Evolutionary conservation across 2,113 vertebrate species (phyloP).

Genomic region (Ursus arctos): DNA sequence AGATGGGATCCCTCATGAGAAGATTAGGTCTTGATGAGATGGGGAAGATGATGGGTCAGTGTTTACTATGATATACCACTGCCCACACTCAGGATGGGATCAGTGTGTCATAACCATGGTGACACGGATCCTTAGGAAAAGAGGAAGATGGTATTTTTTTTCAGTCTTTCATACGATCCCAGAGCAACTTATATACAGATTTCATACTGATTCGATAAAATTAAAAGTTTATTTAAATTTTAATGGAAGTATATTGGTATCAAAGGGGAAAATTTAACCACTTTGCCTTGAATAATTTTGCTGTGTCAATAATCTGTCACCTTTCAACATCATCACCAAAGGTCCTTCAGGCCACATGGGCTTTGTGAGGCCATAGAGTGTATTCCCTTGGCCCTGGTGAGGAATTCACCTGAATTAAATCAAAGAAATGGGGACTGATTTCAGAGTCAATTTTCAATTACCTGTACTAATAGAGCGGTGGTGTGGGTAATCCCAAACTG

Average conservation of each 20-base stretch:
- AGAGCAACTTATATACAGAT: constrained; percentile 41
- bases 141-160: neutral
- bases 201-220: constrained; percentile 63
- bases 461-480: constrained; percentile 75
- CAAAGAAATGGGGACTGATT: constrained; percentile 79
- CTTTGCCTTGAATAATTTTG: constrained; percentile 63
- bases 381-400: neutral
- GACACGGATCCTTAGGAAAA: constrained; percentile 9
- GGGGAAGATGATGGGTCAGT: neutral
- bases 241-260: constrained; percentile 68
- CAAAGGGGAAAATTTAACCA: constrained; percentile 62
- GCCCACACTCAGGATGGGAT: neutral
- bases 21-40: neutral
- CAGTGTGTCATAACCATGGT: neutral
- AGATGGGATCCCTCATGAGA: neutral
- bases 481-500: constrained; percentile 75
- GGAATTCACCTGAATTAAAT: constrained; percentile 71
- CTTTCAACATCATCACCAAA: constrained; percentile 68
- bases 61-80: neutral
- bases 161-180: constrained; percentile 2
- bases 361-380: neutral
- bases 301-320: constrained; percentile 51
- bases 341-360: constrained; percentile 36
- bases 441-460: constrained; percentile 83
- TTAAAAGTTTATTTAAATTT: constrained; percentile 73